A percentile compares a stretch with the other conserved stretches of the same genome.
These are phyloP conservation scores for Hoplostethus mediterraneus DNA, from an alignment of 2,797 vertebrate species.

Conservation along the genomic window DNA sequence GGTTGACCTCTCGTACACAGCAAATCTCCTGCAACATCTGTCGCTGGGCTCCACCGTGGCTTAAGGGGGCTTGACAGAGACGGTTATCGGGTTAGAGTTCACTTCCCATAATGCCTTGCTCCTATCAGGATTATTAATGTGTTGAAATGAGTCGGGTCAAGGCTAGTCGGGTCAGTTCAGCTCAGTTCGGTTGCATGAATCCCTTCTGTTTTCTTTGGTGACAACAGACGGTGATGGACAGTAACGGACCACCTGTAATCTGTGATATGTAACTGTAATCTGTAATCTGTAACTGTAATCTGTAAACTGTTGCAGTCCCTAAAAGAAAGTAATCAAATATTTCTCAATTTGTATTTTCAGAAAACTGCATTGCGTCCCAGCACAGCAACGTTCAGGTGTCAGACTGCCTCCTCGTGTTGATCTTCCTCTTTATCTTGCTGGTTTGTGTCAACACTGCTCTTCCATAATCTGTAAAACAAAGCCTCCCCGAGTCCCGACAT, in stretches of 20 bases:
- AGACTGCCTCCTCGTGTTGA: neutral
- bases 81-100: conserved; percentile 9
- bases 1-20: neutral
- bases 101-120: conserved; percentile 27
- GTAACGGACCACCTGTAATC: no score
- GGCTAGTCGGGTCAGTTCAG: conserved; percentile 28
- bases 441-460: neutral
- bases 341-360: no score
- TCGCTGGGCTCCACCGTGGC: conserved; percentile 8
- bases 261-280: no score
- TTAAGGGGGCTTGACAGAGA: conserved; percentile 1
- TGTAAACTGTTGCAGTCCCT: no score
- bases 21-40: conserved; percentile 47
- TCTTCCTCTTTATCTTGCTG: neutral
- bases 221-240: no score
- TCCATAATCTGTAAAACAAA: neutral
- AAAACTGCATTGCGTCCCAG: no score
- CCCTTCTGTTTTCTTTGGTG: no score
- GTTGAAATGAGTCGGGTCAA: neutral
- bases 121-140: conserved; percentile 42
- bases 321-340: no score
- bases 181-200: neutral
- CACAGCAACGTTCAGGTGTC: neutral
- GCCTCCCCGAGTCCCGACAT: neutral
- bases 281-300: no score